Conservation (phyloP, 2,113 vertebrate species). For the Micronycteris hirsuta region DNA sequence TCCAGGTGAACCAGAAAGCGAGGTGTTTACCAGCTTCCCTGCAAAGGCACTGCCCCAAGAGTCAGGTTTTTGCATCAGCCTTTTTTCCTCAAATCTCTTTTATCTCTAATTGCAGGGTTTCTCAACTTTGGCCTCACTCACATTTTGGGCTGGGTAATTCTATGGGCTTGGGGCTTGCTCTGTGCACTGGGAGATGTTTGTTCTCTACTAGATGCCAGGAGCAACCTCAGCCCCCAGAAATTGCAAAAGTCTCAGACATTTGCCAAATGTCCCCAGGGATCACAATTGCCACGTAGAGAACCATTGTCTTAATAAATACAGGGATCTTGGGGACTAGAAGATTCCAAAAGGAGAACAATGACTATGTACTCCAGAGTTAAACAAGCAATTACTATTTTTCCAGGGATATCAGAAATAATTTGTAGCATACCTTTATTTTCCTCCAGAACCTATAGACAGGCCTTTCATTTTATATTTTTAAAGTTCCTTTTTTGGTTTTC, state of each 20-base stretch:
- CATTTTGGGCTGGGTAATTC: not conserved
- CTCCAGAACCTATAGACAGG: not conserved
- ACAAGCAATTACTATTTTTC: not conserved
- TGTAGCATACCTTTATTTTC: not conserved
- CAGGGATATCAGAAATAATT: not conserved
- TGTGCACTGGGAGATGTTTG: not conserved
- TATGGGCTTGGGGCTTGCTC: not conserved
- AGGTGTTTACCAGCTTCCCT: not conserved
- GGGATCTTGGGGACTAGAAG: not conserved
- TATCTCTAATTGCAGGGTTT: not conserved
- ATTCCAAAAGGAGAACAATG: not conserved
- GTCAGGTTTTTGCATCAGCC: not conserved
- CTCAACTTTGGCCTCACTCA: not conserved
- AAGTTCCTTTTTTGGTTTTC: not conserved
- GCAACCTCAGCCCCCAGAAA: not conserved
- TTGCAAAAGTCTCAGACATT: not conserved
- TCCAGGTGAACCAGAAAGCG: not conserved
- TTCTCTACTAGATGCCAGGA: not conserved
- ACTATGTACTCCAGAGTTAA: not conserved
- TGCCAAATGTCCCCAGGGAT: not conserved
- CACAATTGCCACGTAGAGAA: not conserved
- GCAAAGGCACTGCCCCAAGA: not conserved
- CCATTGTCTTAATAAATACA: not conserved
- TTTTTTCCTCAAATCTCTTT: not conserved
- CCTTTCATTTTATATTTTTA: slow-evolving; percentile 17